Percentiles rank a stretch among this genome's conserved stretches.
Conservation (phyloP, 2,797 vertebrate genomes). For the Sebastes iracundus region DNA sequence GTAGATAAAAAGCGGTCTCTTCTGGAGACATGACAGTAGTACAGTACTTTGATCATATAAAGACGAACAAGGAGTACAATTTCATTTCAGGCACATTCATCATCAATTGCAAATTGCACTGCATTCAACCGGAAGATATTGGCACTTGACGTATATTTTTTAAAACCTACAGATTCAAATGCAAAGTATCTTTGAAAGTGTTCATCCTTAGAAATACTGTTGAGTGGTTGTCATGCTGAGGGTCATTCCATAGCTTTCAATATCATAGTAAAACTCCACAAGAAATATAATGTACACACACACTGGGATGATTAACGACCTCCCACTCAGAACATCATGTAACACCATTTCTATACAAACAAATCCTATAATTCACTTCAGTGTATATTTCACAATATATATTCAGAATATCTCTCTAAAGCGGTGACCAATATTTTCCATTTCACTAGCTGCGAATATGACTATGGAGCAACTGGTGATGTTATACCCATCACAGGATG, state of each 20-base stretch:
- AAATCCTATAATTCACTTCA: slow-evolving; percentile 54
- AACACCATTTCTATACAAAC: slow-evolving; percentile 64
- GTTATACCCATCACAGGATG: neutral
- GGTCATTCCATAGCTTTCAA: slow-evolving; percentile 29
- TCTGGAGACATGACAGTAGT: slow-evolving; percentile 39
- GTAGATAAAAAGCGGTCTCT: slow-evolving; percentile 41
- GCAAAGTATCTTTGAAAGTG: slow-evolving; percentile 30
- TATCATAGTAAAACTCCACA: slow-evolving; percentile 44
- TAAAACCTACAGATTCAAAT: slow-evolving; percentile 36
- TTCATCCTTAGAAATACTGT: slow-evolving; percentile 14
- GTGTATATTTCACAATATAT: slow-evolving; percentile 69
- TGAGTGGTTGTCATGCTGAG: slow-evolving; percentile 32
- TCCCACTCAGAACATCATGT: slow-evolving; percentile 33
- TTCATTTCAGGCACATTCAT: slow-evolving; percentile 75
- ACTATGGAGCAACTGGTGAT: slow-evolving; percentile 21
- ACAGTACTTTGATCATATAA: slow-evolving; percentile 78
- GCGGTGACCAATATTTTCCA: slow-evolving; percentile 30
- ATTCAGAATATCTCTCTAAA: slow-evolving; percentile 56
- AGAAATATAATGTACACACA: slow-evolving; percentile 54
- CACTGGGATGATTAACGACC: slow-evolving; percentile 34
- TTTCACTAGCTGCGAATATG: slow-evolving; percentile 33
- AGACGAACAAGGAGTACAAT: slow-evolving; percentile 44
- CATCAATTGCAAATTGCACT: slow-evolving; percentile 54
- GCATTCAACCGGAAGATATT: slow-evolving; percentile 59
- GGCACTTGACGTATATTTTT: slow-evolving; percentile 50